A percentile compares a stretch with the other conserved stretches of the same genome.
These are phyloP conservation scores for Lepidocolaptes lacrymiger DNA, from an alignment of 2,797 vertebrate species.

Conservation along the genomic window DNA sequence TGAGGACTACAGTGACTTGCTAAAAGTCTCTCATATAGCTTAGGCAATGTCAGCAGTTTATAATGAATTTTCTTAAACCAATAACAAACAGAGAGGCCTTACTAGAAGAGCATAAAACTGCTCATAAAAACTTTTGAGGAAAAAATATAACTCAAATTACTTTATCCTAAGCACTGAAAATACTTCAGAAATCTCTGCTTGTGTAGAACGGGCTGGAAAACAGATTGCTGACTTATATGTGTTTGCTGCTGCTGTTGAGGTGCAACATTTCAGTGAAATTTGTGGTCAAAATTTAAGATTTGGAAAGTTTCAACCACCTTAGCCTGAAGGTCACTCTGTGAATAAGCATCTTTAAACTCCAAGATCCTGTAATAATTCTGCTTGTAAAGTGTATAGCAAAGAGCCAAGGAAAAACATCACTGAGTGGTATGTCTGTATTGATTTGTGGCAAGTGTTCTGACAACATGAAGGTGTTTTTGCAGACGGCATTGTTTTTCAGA, in stretches of 20 bases:
- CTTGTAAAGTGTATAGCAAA: not conserved
- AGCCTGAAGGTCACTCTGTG: not conserved
- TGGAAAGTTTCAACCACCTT: not conserved
- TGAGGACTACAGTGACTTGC: not conserved
- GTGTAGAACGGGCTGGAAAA: not conserved
- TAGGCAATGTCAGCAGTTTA: not conserved
- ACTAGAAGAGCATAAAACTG: not conserved
- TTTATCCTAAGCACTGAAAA: not conserved
- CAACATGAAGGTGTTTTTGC: not conserved
- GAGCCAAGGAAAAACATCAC: not conserved
- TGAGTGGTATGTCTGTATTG: not conserved
- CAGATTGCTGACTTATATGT: not conserved
- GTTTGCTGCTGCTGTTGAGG: not conserved
- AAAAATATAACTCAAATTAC: not conserved
- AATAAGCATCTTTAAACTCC: not conserved
- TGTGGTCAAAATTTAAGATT: not conserved
- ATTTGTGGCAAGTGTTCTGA: not conserved
- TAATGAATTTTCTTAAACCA: not conserved
- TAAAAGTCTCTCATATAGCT: not conserved
- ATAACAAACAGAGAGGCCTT: not conserved
- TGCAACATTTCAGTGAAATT: not conserved
- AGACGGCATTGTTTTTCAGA: not conserved
- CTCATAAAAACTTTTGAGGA: not conserved
- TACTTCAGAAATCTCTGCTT: not conserved
- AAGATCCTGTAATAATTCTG: not conserved